Evolutionary conservation across 1,140 invertebrate genomes (phyloP), one percentile per base, ranked within the genome.

Genomic region (Halictus rubicundus): DNA sequence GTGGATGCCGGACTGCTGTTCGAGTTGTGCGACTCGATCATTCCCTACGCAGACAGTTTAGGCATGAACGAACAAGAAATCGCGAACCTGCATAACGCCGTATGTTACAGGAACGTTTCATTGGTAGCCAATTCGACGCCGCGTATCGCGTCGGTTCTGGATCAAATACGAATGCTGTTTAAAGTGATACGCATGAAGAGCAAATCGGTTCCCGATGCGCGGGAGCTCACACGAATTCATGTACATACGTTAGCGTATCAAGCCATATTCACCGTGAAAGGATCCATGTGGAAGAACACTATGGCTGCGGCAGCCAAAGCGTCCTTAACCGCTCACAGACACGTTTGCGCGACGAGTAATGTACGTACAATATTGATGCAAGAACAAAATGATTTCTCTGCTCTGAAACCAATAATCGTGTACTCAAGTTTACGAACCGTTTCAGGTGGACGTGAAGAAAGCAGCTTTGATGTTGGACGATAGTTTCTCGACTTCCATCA

Each of bases 31-130:
- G 92, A 96, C 23, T 93, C 94, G 78, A 94, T 98, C 0, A 93
- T 97, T 68, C 96, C 96, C 1, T 96, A 95, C 91, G 94, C 96
- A 0, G 97, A 98, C 87, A 98, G 97, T n/a, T 92, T 98, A 10
- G 97, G 97, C 0, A 97, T 98, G 96, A 98, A 98, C 90, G 97
- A 98, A 90, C 97, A 96, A 89, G 97, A 98, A 92, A 92, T 98
- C 46, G 95, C 95, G 1, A 98, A 97, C 91, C 89, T 98, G 1
- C 94, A 95, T 68, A 96, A 95, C 88, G 94, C 96, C 1, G 89
- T 97, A 64, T 92, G 95, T 72, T 94, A 95, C 89, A 96, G 96
- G 1, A 96, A 96, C 80, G 95, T 97, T 6, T 96, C 95, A 16
- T 90, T 97, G 1, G 95, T 97, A 0, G 94, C 96, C 3, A 96